phyloP scores from a whole-genome alignment of 2,888 invertebrate species.

The Anoplius nigerrimus region DNA sequence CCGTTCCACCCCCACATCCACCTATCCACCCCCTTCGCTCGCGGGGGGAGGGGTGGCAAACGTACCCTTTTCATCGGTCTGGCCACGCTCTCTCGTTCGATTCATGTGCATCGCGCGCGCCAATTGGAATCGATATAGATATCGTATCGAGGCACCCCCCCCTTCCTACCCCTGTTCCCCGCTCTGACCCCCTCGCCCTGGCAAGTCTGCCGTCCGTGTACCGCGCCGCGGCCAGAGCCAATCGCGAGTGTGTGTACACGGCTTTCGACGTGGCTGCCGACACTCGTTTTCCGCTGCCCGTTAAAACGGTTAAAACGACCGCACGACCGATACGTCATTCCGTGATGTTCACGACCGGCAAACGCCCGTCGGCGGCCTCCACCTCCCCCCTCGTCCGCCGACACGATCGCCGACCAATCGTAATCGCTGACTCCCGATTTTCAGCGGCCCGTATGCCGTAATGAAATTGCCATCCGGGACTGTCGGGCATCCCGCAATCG shows the following conservation, averaged over 20 bases:
- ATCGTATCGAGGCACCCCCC: conserved; percentile 49
- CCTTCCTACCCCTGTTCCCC: too few relatives aligned
- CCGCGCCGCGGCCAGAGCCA: conserved; percentile 10
- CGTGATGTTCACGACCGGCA: conserved; percentile 53
- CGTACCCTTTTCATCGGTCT: not conserved
- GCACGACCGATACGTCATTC: conserved; percentile 69
- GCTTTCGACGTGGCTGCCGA: conserved; percentile 64
- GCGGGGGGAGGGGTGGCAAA: not conserved
- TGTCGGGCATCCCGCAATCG: conserved; percentile 13
- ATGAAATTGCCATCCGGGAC: conserved; percentile 33
- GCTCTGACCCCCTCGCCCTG: too few relatives aligned
- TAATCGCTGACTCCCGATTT: conserved; percentile 57
- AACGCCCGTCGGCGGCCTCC: conserved; percentile 38
- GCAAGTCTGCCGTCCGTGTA: too few relatives aligned
- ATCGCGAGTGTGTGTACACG: conserved; percentile 51
- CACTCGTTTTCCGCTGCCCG: conserved; percentile 66
- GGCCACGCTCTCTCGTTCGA: conserved; percentile 1
- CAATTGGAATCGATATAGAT: conserved; percentile 49
- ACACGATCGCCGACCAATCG: conserved; percentile 54
- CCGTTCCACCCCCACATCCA: conserved; percentile 15
- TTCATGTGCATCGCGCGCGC: conserved; percentile 9
- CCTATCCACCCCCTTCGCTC: conserved; percentile 21
- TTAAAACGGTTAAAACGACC: conserved; percentile 69
- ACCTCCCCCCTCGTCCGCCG: too few relatives aligned
- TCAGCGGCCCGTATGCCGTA: conserved; percentile 28